These are phyloP conservation scores for Acleris cristana DNA, from an alignment of 2,888 invertebrate genomes.

Conservation along the genomic window DNA sequence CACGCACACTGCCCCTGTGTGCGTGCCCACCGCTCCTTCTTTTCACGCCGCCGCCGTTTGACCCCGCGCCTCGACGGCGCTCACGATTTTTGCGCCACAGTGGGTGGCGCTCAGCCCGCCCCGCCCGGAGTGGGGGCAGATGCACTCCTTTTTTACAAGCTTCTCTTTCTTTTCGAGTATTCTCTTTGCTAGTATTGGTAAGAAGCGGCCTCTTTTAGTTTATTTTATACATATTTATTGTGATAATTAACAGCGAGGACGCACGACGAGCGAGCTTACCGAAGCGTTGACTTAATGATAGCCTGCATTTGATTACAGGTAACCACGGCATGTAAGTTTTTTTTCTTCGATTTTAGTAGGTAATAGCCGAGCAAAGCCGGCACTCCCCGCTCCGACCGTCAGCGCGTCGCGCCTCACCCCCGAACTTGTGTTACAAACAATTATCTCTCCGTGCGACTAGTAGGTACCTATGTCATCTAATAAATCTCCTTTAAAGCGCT, in stretches of 20 bases:
- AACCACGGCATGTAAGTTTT: slow-evolving; percentile 75
- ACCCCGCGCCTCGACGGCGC: slow-evolving; percentile 82
- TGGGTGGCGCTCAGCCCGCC: slow-evolving; percentile 85
- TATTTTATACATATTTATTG: slow-evolving; percentile 77
- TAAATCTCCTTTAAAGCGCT: slow-evolving; percentile 14
- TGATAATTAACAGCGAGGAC: slow-evolving; percentile 82
- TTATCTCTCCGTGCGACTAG: slow-evolving; percentile 22
- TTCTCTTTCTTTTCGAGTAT: slow-evolving; percentile 84
- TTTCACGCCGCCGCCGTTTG: slow-evolving; percentile 83
- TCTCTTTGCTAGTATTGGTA: slow-evolving; percentile 81
- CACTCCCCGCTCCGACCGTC: slow-evolving; percentile 20
- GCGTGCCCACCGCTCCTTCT: slow-evolving; percentile 81
- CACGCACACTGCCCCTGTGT: slow-evolving; percentile 72
- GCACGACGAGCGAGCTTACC: slow-evolving; percentile 75
- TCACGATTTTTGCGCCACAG: slow-evolving; percentile 86
- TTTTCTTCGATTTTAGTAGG: slow-evolving; percentile 55
- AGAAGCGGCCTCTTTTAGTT: slow-evolving; percentile 81
- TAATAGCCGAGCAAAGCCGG: slow-evolving; percentile 43
- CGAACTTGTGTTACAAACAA: slow-evolving; percentile 29
- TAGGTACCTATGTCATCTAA: not conserved
- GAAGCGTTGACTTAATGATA: slow-evolving; percentile 78
- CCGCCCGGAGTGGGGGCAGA: slow-evolving; percentile 77
- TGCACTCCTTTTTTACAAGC: slow-evolving; percentile 83
- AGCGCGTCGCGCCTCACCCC: slow-evolving; percentile 18
- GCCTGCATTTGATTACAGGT: slow-evolving; percentile 81